Conservation (phyloP, 2,113 vertebrate genomes). For the Oreochromis spilurus region DNA sequence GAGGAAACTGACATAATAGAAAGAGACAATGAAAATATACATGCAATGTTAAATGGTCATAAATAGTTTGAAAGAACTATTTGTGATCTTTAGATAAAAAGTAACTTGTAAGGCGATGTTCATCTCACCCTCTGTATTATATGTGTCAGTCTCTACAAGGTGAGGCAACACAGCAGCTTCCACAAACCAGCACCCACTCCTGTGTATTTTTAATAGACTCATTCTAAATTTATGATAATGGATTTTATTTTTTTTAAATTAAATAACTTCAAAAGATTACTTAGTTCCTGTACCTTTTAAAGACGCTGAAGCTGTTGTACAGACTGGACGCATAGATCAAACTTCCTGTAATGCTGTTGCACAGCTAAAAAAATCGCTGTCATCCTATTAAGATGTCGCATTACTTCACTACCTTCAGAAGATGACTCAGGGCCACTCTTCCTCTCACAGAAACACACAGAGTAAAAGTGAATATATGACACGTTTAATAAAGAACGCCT, state of each 20-base stretch:
- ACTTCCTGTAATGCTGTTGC: accelerated
- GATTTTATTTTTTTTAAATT: accelerated
- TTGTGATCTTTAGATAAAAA: no score
- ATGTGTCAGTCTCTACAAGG: neutral
- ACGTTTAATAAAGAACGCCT: neutral
- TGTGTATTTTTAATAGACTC: accelerated
- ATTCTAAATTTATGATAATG: accelerated
- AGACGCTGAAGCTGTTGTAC: neutral
- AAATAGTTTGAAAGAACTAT: no score
- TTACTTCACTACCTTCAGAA: neutral
- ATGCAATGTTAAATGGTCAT: no score
- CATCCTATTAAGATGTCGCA: neutral
- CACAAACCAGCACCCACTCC: neutral
- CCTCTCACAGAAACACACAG: neutral
- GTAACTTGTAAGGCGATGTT: accelerated
- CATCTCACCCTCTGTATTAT: neutral
- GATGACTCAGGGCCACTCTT: neutral
- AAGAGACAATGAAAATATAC: no score
- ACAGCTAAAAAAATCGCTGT: neutral
- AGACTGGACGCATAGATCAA: neutral
- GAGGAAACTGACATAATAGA: no score
- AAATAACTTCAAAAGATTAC: neutral
- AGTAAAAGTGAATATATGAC: neutral
- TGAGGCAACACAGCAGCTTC: neutral
- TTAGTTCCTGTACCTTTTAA: neutral